Conservation (phyloP, 2,113 vertebrate genomes). For the Notothenia coriiceps region DNA sequence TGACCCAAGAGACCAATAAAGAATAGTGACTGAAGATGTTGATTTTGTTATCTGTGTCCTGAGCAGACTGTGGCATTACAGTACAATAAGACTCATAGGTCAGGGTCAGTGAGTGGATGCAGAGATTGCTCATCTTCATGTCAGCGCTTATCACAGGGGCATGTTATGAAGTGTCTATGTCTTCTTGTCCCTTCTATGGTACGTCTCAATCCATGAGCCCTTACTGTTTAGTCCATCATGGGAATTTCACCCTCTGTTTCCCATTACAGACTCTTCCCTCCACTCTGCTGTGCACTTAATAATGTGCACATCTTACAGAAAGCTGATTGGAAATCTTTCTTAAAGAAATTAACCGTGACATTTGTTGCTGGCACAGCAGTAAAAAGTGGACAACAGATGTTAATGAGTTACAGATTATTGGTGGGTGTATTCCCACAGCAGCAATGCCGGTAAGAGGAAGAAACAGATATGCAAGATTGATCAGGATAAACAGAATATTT, state of each 20-base stretch:
- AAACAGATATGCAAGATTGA: slow-evolving; percentile 10
- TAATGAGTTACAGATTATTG: slow-evolving; percentile 72
- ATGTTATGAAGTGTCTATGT: slow-evolving; percentile 33
- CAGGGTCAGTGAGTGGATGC: slow-evolving; percentile 55
- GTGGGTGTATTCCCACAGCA: slow-evolving; percentile 27
- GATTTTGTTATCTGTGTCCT: slow-evolving; percentile 63
- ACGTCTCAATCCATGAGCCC: slow-evolving; percentile 40
- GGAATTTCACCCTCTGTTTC: slow-evolving; percentile 74
- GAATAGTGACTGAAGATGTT: slow-evolving; percentile 26
- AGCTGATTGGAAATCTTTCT: slow-evolving; percentile 51
- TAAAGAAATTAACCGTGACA: slow-evolving; percentile 57
- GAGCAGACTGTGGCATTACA: slow-evolving; percentile 48
- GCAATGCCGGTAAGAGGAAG: slow-evolving; percentile 37
- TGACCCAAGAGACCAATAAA: slow-evolving; percentile 63
- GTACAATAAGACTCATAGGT: slow-evolving; percentile 65
- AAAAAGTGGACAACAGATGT: slow-evolving; percentile 48
- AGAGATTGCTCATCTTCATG: slow-evolving; percentile 66
- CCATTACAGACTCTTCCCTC: slow-evolving; percentile 37
- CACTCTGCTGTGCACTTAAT: slow-evolving; percentile 32
- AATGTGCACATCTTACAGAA: slow-evolving; percentile 65
- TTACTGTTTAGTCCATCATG: slow-evolving; percentile 58
- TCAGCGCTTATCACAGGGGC: slow-evolving; percentile 66
- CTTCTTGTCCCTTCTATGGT: slow-evolving; percentile 51
- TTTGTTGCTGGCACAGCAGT: slow-evolving; percentile 67
- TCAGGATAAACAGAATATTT: slow-evolving; percentile 14